Evolutionary conservation across 2,888 invertebrate genomes (phyloP).

Genomic region (Villa cingulata): DNA sequence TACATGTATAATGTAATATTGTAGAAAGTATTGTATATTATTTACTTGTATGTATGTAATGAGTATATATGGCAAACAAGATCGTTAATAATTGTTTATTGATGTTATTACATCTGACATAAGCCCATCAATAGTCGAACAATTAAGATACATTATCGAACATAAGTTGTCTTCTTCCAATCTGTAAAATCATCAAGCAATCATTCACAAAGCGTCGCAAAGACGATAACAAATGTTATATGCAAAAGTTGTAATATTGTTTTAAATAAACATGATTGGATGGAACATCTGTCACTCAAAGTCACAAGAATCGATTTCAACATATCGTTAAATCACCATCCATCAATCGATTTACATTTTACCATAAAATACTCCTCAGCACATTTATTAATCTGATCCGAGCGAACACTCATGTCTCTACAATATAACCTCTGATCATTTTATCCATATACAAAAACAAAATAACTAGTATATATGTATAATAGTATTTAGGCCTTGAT

Average conservation of each 20-base stretch:
- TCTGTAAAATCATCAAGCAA: neutral
- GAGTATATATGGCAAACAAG: no score
- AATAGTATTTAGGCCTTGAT: no score
- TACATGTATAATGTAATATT: no score
- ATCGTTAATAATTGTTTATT: neutral
- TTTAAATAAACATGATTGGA: slow-evolving; percentile 14
- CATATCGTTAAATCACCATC: slow-evolving; percentile 33
- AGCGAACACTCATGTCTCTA: no score
- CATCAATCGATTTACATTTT: slow-evolving; percentile 23
- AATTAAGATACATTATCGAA: slow-evolving; percentile 13
- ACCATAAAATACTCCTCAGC: slow-evolving; percentile 8
- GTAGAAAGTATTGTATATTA: no score
- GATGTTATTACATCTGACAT: slow-evolving; percentile 13
- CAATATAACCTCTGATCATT: no score
- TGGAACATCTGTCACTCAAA: slow-evolving; percentile 17
- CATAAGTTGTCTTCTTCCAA: slow-evolving; percentile 6
- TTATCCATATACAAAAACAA: no score
- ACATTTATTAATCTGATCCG: neutral
- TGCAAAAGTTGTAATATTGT: slow-evolving; percentile 18
- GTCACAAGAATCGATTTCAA: slow-evolving; percentile 27
- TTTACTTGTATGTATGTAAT: no score
- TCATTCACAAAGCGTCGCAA: slow-evolving; percentile 12
- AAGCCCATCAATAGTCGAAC: slow-evolving; percentile 9
- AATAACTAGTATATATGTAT: no score
- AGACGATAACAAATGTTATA: slow-evolving; percentile 18